Base-by-base conservation (phyloP, 2,888 invertebrate species). In the Cordylochernes scorpioides region DNA sequence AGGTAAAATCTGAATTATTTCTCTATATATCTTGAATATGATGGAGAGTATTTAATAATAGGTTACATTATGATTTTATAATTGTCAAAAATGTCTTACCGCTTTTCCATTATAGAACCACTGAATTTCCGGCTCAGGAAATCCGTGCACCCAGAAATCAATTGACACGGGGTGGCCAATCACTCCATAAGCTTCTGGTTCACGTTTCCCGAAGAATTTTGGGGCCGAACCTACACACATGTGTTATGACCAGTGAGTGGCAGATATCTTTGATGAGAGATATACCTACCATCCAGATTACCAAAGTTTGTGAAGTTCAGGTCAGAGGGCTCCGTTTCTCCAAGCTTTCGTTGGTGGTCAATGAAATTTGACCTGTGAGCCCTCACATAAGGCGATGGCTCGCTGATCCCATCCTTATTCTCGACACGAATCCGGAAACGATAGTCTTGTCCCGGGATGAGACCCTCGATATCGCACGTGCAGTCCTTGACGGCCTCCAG, bases 61-160 rank as follows among this genome's bases (percentile, higher is more conserved):
- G n/a, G n/a, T n/a, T n/a, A n/a, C n/a, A n/a, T n/a, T n/a, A n/a
- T n/a, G n/a, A n/a, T n/a, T n/a, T n/a, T n/a, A n/a, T n/a, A n/a
- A n/a, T n/a, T n/a, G n/a, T n/a, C n/a, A n/a, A n/a, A n/a, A n/a
- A 4, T 5, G n/a, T 3, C 25, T 25, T 19, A 36, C 36, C 25
- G 30, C 27, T n/a, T 30, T 28, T 3, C 32, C 36, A 19, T 31
- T 34, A 24, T 34, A 32, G 27, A 68, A 74, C 58, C 75, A 91
- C 3, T 66, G 65, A 65, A 91, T 73, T 51, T 70, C 72, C 3
- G 94, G 94, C 51, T 86, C 80, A 0, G 94, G 94, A 55, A 84
- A 86, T 0, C 88, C 91, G 49, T 82, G 80, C n/a, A 91, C 77
- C 53, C 77, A 84, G 71, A 88, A 80, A 56, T 75, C 74, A 31